Evolutionary conservation across 2,888 invertebrate genomes (phyloP).

Genomic region (Villa cingulata): DNA sequence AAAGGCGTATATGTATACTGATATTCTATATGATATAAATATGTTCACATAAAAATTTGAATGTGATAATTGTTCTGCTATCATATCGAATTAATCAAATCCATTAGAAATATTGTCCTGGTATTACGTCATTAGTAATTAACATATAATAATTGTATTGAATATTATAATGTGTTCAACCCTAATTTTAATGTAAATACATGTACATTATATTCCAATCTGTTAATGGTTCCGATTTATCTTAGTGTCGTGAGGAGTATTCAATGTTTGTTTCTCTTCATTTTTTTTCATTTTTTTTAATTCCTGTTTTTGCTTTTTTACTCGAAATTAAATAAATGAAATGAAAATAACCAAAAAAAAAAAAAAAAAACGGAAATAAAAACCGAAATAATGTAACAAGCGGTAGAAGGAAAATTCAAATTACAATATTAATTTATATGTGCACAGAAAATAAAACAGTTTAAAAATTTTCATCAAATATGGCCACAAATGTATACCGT

Average conservation of each 20-base stretch:
- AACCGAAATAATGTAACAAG: neutral
- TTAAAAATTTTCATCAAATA: neutral
- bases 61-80: constrained; percentile 13
- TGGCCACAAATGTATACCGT: neutral
- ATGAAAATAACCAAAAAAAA: neutral
- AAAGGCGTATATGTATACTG: too few species aligned
- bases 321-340: neutral
- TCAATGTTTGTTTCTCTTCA: too few species aligned
- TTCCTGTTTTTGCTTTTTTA: too few species aligned
- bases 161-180: neutral
- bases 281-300: too few species aligned
- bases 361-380: neutral
- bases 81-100: constrained; percentile 12
- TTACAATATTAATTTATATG: too few species aligned
- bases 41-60: constrained; percentile 3
- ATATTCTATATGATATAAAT: too few species aligned
- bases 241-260: neutral
- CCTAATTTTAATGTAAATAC: too few species aligned
- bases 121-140: constrained; percentile 14
- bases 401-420: too few species aligned
- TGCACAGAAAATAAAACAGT: too few species aligned
- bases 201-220: neutral
- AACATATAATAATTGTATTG: constrained; percentile 11
- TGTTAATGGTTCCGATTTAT: neutral
- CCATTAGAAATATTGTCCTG: constrained; percentile 13